Percentiles rank a stretch among this genome's conserved stretches.
Evolutionary conservation across 2,797 vertebrate genomes (phyloP).

Genomic region (Bovichtus variegatus): DNA sequence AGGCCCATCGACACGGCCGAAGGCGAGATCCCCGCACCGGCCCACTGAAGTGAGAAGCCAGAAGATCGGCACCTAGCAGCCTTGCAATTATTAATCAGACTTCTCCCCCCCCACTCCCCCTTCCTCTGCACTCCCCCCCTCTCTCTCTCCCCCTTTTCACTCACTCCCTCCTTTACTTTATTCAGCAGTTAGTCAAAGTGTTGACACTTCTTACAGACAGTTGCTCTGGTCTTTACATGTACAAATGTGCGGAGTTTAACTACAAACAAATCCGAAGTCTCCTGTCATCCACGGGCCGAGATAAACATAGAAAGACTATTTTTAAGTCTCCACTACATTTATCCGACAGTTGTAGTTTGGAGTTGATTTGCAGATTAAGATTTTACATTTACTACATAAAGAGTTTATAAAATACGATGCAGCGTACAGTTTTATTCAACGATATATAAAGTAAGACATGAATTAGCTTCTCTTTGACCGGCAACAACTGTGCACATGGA

Average conservation of each 20-base stretch:
- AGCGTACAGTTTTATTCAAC: neutral
- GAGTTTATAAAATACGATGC: neutral
- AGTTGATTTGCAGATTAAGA: neutral
- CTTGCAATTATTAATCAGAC: slow-evolving; percentile 90
- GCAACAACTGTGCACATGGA: neutral
- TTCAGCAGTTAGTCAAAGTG: slow-evolving; percentile 89
- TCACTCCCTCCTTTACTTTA: slow-evolving; percentile 74
- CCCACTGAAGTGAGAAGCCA: slow-evolving; percentile 94
- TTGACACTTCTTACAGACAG: slow-evolving; percentile 47
- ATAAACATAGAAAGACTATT: too few relatives aligned
- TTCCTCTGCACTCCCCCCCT: slow-evolving; percentile 62
- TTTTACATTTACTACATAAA: neutral
- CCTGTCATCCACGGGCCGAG: too few relatives aligned
- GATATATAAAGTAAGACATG: neutral
- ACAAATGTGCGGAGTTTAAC: too few relatives aligned
- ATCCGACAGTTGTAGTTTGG: neutral
- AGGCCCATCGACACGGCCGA: slow-evolving; percentile 95
- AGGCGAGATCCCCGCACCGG: slow-evolving; percentile 90
- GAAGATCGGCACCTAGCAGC: slow-evolving; percentile 80
- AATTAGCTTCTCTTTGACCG: neutral
- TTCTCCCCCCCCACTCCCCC: slow-evolving; percentile 51
- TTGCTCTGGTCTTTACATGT: slow-evolving; percentile 12
- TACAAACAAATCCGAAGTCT: too few relatives aligned
- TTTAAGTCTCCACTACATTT: neutral
- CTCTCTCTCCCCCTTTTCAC: slow-evolving; percentile 43